Evolutionary conservation across 92 coral and sea anemone species (phyloP).

Genomic region (Plumapathes pennacea): DNA sequence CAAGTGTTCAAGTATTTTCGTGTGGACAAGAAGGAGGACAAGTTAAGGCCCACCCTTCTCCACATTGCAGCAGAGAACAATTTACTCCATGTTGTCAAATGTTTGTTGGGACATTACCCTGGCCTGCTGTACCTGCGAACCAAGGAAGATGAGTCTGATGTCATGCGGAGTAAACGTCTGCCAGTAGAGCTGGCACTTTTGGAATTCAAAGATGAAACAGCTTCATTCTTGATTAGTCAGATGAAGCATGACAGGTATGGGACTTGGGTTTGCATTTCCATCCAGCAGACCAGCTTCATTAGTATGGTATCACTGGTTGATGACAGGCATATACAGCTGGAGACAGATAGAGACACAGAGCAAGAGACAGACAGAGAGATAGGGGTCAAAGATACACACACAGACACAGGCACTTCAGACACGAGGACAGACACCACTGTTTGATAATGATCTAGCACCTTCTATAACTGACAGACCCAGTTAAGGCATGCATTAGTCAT

Average conservation of each 20-base stretch:
- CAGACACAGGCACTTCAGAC: too few relatives aligned
- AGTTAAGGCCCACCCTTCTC: conserved; percentile 74
- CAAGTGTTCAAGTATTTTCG: conserved; percentile 75
- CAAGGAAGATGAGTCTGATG: conserved; percentile 50
- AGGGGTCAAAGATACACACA: too few relatives aligned
- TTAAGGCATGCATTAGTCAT: too few relatives aligned
- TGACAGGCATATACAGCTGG: too few relatives aligned
- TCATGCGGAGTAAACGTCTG: conserved; percentile 44
- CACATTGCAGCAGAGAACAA: conserved; percentile 88
- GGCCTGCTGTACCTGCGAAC: conserved; percentile 75
- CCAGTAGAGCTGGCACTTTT: conserved; percentile 83
- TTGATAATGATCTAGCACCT: too few relatives aligned
- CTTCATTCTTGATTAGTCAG: conserved; percentile 78
- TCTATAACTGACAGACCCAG: too few relatives aligned
- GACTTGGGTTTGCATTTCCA: too few relatives aligned
- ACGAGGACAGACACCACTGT: too few relatives aligned
- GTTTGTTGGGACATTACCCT: conserved; percentile 67
- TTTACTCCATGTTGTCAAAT: conserved; percentile 70
- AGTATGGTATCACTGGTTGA: too few relatives aligned
- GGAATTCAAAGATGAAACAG: conserved; percentile 69
- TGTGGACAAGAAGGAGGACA: conserved; percentile 76
- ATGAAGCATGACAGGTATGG: conserved; percentile 97
- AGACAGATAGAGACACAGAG: too few relatives aligned
- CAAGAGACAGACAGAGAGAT: too few relatives aligned
- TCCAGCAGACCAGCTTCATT: too few relatives aligned